Percentiles rank a stretch among this genome's conserved stretches.
Conservation (phyloP, 2,113 vertebrate species). For the Labrus mixtus region DNA sequence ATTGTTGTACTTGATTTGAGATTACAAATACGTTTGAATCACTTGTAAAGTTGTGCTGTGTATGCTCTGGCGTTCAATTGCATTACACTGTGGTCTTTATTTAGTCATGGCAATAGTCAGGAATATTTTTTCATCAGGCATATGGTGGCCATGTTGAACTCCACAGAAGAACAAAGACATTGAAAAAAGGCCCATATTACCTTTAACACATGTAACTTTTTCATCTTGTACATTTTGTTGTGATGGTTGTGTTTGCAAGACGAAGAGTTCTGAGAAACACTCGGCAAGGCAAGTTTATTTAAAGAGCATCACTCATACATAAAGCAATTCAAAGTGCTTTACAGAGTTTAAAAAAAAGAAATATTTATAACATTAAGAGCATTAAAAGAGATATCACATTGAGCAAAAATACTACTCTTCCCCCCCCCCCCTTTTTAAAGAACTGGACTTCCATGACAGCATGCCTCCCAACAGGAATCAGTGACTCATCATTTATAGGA, state of each 20-base stretch:
- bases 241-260: neutral
- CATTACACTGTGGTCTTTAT: neutral
- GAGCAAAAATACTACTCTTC: neutral
- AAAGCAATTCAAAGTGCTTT: too few relatives aligned
- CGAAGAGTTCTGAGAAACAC: neutral
- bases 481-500: constrained; percentile 59
- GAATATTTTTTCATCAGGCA: neutral
- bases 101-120: neutral
- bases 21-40: neutral
- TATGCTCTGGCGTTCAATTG: neutral
- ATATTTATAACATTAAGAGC: neutral
- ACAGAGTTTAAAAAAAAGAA: too few relatives aligned
- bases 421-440: neutral
- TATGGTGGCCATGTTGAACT: constrained; percentile 16
- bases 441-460: constrained; percentile 6
- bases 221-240: neutral
- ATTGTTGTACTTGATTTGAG: neutral
- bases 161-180: neutral
- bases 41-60: neutral
- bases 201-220: neutral
- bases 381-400: too few relatives aligned
- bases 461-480: constrained; percentile 20
- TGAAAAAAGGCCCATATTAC: neutral
- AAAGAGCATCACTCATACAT: too few relatives aligned
- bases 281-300: too few relatives aligned